Percentiles rank a stretch among this genome's conserved stretches.
Conservation (phyloP, 2,113 vertebrate genomes). For the Lophius piscatorius region DNA sequence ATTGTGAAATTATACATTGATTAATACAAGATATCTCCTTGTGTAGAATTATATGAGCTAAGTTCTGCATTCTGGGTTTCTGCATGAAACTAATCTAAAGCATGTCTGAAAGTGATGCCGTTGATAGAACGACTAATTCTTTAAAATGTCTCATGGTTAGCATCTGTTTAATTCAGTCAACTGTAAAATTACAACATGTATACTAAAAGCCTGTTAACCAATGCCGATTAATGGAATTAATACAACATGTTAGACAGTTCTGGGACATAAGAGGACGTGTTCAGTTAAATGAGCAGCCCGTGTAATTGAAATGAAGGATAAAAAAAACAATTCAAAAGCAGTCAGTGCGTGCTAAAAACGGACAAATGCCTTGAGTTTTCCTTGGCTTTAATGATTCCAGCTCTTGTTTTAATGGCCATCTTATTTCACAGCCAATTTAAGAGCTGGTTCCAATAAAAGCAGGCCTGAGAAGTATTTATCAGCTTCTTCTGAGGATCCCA, state of each 20-base stretch:
- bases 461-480: conserved; percentile 65
- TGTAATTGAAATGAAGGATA: conserved; percentile 62
- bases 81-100: too few relatives aligned
- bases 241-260: conserved; percentile 56
- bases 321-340: conserved; percentile 70
- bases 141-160: conserved; percentile 28
- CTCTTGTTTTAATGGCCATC: too few relatives aligned
- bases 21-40: background rate
- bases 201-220: conserved; percentile 56
- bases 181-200: conserved; percentile 49
- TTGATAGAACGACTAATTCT: too few relatives aligned
- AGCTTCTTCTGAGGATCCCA: conserved; percentile 54
- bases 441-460: conserved; percentile 76
- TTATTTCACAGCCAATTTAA: conserved; percentile 79
- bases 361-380: conserved; percentile 64
- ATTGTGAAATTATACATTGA: too few relatives aligned
- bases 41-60: too few relatives aligned
- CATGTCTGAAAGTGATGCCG: too few relatives aligned
- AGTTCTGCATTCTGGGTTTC: too few relatives aligned
- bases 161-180: conserved; percentile 42
- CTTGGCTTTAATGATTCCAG: conserved; percentile 76
- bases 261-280: conserved; percentile 42
- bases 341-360: too few relatives aligned
- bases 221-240: conserved; percentile 67
- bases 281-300: conserved; percentile 54